Percentiles rank a stretch among this genome's conserved stretches.
These are phyloP conservation scores for Acanthosepion lycidas DNA, from an alignment of 2,888 invertebrate genomes.

Conservation along the genomic window DNA sequence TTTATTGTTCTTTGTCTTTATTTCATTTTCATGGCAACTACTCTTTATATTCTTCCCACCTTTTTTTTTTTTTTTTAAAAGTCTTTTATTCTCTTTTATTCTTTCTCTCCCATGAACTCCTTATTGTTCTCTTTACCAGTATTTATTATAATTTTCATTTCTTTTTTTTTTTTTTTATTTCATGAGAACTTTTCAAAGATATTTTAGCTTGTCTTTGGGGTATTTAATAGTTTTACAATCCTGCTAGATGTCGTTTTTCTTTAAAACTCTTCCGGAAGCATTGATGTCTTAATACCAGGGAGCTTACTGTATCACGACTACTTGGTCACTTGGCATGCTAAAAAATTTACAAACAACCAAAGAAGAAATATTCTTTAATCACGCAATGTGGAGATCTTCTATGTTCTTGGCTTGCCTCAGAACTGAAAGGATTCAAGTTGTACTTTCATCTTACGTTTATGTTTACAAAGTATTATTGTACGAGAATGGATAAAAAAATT, in stretches of 20 bases:
- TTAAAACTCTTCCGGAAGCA: not conserved
- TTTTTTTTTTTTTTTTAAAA: not conserved
- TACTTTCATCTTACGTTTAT: not conserved
- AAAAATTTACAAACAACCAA: not conserved
- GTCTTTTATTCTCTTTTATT: not conserved
- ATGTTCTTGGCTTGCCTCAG: not conserved
- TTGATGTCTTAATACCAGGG: not conserved
- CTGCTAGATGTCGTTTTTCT: not conserved
- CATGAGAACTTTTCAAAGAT: conserved; percentile 6
- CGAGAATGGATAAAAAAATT: too few species aligned
- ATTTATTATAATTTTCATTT: not conserved
- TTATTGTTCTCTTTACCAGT: not conserved
- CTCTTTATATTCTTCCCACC: not conserved
- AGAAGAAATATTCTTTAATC: not conserved
- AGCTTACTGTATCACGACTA: not conserved
- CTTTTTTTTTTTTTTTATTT: not conserved
- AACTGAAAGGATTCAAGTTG: not conserved
- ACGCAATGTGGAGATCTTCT: not conserved
- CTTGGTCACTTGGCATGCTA: conserved; percentile 8
- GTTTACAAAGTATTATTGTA: not conserved
- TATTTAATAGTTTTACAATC: not conserved
- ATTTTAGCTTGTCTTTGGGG: not conserved
- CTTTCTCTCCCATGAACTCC: not conserved
- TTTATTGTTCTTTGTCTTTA: not conserved
- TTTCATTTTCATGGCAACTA: not conserved